These are phyloP conservation scores for Serilophus lunatus DNA, from an alignment of 2,113 vertebrate species.

Conservation along the genomic window DNA sequence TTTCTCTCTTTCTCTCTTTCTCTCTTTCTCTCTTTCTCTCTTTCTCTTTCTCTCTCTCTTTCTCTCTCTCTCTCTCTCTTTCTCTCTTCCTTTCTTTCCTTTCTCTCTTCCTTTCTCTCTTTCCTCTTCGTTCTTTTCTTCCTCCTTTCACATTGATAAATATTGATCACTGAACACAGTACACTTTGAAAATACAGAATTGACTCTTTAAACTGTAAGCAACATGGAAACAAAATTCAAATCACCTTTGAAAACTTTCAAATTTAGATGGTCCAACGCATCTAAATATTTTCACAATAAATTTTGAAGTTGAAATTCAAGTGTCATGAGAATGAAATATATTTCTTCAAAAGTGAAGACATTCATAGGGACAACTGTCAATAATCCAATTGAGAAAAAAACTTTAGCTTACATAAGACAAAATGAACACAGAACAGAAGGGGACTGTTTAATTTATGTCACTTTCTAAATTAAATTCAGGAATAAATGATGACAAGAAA, in stretches of 20 bases:
- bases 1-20: too few species aligned
- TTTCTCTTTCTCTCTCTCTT: background rate
- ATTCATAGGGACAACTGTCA: background rate
- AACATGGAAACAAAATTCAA: background rate
- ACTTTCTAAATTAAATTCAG: background rate
- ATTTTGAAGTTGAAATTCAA: background rate
- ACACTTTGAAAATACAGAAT: background rate
- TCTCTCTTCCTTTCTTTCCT: background rate
- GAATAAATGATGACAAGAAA: background rate
- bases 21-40: background rate
- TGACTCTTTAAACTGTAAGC: background rate
- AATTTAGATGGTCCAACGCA: background rate
- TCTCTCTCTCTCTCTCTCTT: too few species aligned
- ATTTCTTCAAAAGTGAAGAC: background rate
- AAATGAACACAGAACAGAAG: background rate
- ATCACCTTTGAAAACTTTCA: background rate
- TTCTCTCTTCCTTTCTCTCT: too few species aligned
- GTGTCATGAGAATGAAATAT: background rate
- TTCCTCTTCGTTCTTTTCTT: too few species aligned
- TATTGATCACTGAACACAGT: background rate
- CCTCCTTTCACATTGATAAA: background rate
- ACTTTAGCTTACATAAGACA: background rate
- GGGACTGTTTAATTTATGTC: background rate
- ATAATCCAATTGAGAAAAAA: background rate
- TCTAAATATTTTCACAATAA: background rate